These are phyloP conservation scores for Zonitis immaculata DNA, from an alignment of 2,888 invertebrate genomes.

Conservation along the genomic window DNA sequence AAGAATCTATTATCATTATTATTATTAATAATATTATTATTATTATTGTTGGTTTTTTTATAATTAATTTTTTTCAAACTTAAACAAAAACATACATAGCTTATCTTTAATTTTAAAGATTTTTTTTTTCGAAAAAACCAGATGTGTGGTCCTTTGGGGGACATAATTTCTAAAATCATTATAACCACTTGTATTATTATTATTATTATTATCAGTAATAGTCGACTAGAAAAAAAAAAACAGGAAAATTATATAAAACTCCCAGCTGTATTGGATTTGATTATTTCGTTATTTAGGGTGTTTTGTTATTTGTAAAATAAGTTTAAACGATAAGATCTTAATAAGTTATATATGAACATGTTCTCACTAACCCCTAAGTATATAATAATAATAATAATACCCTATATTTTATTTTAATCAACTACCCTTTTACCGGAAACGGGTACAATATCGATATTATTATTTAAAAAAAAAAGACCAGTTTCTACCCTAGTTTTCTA, in stretches of 20 bases:
- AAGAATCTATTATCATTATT: too few species aligned
- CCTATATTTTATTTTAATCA: neutral
- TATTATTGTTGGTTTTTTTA: too few species aligned
- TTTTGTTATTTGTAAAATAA: too few species aligned
- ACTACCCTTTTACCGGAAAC: neutral
- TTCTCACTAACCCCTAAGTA: neutral
- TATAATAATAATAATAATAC: too few species aligned
- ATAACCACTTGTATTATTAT: neutral
- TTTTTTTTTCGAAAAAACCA: neutral
- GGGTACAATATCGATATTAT: neutral
- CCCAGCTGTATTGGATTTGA: neutral
- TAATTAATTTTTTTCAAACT: too few species aligned
- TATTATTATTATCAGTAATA: too few species aligned
- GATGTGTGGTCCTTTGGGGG: neutral
- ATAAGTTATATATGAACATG: neutral
- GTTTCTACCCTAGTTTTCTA: too few species aligned
- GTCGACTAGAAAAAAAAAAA: too few species aligned
- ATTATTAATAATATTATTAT: too few species aligned
- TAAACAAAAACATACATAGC: neutral
- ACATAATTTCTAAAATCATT: neutral
- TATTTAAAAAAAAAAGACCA: neutral
- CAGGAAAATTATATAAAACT: neutral
- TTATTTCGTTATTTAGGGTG: neutral
- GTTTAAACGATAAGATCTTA: neutral
- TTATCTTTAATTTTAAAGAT: neutral